Conservation (phyloP, 2,888 invertebrate genomes). For the Trachelus stipa region DNA sequence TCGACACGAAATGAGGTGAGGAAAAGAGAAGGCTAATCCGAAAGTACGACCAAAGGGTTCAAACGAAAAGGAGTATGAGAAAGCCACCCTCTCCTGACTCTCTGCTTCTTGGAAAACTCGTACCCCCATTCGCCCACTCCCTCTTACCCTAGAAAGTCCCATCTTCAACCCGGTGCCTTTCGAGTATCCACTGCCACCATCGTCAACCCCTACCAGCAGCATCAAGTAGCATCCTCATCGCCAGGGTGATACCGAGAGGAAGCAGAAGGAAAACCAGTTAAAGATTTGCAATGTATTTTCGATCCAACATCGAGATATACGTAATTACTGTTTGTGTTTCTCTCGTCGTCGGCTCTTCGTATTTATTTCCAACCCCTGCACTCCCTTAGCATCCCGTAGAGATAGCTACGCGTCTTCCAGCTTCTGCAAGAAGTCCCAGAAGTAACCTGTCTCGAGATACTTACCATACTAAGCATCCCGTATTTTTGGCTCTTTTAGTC, state of each 20-base stretch:
- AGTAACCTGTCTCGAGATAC: neutral
- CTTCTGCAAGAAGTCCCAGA: neutral
- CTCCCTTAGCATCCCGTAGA: constrained; percentile 1
- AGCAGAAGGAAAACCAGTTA: constrained; percentile 62
- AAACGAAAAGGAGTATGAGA: constrained; percentile 25
- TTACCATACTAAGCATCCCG: neutral
- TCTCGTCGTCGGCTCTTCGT: constrained; percentile 53
- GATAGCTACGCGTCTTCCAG: neutral
- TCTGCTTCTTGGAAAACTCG: constrained; percentile 42
- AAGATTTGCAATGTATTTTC: constrained; percentile 67
- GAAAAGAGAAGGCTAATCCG: constrained; percentile 66
- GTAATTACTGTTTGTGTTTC: constrained; percentile 68
- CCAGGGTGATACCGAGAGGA: constrained; percentile 26
- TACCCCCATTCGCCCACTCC: neutral
- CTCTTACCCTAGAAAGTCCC: neutral
- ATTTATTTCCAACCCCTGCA: constrained; percentile 48
- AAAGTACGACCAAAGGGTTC: constrained; percentile 64
- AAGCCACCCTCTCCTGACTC: constrained; percentile 34
- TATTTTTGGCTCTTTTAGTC: neutral
- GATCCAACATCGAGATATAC: constrained; percentile 65
- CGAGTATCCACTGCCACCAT: constrained; percentile 9
- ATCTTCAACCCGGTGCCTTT: neutral
- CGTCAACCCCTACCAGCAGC: constrained; percentile 7
- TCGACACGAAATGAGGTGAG: constrained; percentile 67
- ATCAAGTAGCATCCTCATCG: constrained; percentile 20